Base-by-base conservation (phyloP, 2,113 vertebrate genomes). In the Pitta sordida region DNA sequence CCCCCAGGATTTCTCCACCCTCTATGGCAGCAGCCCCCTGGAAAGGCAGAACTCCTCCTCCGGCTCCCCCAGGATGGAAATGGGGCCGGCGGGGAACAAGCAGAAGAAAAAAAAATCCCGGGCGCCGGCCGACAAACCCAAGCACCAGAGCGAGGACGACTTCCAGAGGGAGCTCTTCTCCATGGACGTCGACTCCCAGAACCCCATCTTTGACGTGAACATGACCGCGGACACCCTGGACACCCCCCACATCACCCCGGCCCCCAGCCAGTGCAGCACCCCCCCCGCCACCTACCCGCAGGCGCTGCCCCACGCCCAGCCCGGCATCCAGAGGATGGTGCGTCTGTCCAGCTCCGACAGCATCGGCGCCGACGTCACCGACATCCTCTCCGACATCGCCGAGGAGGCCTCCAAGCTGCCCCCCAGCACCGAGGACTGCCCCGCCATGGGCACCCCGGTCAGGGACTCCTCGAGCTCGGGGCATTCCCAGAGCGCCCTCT, bases 151-250 rank as follows among this genome's bases (percentile, higher is more conserved):
- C 60, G 99, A 99, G 97, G 99, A 99, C 55, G 99, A 99, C 95
- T 99, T 99, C 97, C 99, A 99, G 93, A 98, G 99, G 81, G 99
- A 99, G 96, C 98, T 99, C 52, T 99, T 99, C 55, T 99, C 99
- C 20, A 99, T 99, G 99, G 99, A 99, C 65, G 99, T 99, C 80
- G 99, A 99, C 62, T 99, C 99, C 83, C 99, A 99, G 91, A 99
- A 99, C 96, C 98, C 98, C 21, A 99, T 99, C 83, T 99, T 99
- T 97, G 99, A 99, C 84, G 99, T 99, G 70, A 99, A 99, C 96
- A 98, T 99, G 95, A 97, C 99, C 2, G 98, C 98, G 30, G 99
- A 99, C 64, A 98, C 99, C 11, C 97, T 99, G 96, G 99, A 99
- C 95, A 99, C 99, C 5, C 99, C 99, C 36, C 99, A 99, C 32